Conservation (phyloP, 1,140 invertebrate species). For the Heliconius nattereri region DNA sequence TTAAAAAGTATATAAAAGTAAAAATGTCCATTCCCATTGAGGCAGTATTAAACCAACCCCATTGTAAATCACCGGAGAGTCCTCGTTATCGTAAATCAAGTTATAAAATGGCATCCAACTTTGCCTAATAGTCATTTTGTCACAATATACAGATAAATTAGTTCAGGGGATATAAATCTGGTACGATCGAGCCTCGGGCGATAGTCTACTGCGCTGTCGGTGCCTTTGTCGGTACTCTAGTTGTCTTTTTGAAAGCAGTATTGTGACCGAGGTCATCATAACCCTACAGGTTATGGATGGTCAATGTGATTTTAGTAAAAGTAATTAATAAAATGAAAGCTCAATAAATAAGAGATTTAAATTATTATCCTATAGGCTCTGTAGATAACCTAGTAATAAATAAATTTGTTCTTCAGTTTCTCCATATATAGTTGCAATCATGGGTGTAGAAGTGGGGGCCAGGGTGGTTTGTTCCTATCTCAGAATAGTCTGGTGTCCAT, state of each 20-base stretch:
- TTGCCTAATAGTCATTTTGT: slow-evolving; percentile 59
- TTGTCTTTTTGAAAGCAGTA: neutral
- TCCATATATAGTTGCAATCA: too few relatives aligned
- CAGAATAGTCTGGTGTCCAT: too few relatives aligned
- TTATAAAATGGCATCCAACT: slow-evolving; percentile 49
- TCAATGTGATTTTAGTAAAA: too few relatives aligned
- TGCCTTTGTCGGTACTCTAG: neutral
- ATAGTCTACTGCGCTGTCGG: slow-evolving; percentile 10
- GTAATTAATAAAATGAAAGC: too few relatives aligned
- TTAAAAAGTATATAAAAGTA: slow-evolving; percentile 12
- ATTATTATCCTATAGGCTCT: too few relatives aligned
- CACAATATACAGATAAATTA: slow-evolving; percentile 60
- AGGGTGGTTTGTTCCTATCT: too few relatives aligned
- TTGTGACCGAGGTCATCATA: neutral
- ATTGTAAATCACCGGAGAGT: slow-evolving; percentile 28
- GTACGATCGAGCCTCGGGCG: slow-evolving; percentile 11
- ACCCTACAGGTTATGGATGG: neutral
- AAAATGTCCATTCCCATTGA: neutral
- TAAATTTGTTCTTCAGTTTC: too few relatives aligned
- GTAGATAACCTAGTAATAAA: too few relatives aligned
- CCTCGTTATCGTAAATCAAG: slow-evolving; percentile 50
- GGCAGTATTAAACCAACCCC: slow-evolving; percentile 23
- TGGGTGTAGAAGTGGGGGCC: too few relatives aligned
- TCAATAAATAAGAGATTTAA: too few relatives aligned
- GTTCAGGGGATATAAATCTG: slow-evolving; percentile 30